Evolutionary conservation across 2,113 vertebrate genomes (phyloP).

Genomic region (Microcebus griseorufus): DNA sequence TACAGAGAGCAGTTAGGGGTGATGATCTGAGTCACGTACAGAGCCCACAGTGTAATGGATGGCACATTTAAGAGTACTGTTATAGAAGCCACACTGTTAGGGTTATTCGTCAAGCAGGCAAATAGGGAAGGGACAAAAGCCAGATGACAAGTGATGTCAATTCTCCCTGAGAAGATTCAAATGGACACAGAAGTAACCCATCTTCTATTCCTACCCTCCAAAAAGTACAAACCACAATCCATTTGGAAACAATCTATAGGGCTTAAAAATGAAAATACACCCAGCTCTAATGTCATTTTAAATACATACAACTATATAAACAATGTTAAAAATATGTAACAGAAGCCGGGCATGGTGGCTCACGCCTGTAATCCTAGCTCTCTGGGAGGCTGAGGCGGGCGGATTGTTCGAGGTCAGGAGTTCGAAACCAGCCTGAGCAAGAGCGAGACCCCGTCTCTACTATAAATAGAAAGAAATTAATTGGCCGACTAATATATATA

Average conservation of each 20-base stretch:
- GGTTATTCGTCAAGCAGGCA: neutral
- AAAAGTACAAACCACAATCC: accelerated
- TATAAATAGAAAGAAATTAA: no score
- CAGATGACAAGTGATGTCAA: neutral
- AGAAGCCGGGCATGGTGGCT: no score
- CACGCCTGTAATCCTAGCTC: no score
- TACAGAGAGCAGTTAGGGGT: neutral
- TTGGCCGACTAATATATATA: no score
- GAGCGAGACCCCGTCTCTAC: no score
- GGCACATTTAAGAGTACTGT: accelerated
- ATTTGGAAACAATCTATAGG: accelerated
- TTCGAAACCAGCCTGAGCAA: no score
- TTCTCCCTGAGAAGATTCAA: neutral
- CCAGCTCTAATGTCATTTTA: neutral
- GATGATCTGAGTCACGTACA: accelerated
- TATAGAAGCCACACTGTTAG: accelerated
- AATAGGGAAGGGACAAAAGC: neutral
- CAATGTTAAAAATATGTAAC: accelerated
- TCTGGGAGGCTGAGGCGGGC: no score
- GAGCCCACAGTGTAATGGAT: accelerated
- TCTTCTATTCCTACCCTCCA: neutral
- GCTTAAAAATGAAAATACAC: accelerated
- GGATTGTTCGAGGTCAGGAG: no score
- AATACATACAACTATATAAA: no score
- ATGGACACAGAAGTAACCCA: neutral